Evolutionary conservation across 2,888 invertebrate genomes (phyloP), one percentile per base, ranked within the genome.

Genomic region (Eupithecia centaureata): DNA sequence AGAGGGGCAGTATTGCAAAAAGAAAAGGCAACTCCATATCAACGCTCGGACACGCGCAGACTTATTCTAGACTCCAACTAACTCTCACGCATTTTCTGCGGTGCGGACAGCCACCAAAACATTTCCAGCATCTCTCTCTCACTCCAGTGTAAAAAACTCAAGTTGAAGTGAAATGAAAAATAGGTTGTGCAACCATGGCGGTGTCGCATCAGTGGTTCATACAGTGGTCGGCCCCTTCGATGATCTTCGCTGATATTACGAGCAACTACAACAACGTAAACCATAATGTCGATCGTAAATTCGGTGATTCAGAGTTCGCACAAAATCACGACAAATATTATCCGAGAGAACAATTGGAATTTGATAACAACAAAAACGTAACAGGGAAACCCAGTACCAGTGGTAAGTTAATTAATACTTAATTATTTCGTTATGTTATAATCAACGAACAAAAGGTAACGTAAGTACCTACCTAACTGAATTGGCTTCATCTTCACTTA

Each of bases 131-230:
- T 70, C 63, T 82, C 77, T 82, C 77, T 72, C 57, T 78, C 73
- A 57, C 59, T 68, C 68, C 68, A 73, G 74, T 77, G 75, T 65
- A 68, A 63, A 73, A 71, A 71, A 51, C 33, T 64, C 65, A 68
- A 64, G 73, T 74, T 61, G 56, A 71, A 82, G 77, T 74, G 82
- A 81, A 75, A 83, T 77, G 71, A 66, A 62, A 67, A 70, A 68
- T 66, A 65, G 77, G 72, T 75, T 69, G 69, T 68, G 71, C 70
- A 79, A 80, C 70, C 61, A 93, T 93, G 91, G 91, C 93, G 67
- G 87, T 92, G 75, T 91, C 92, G 69, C 90, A 92, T 80, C 93
- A 92, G 84, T 94, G 93, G 92, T 92, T 92, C 77, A 84, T 92
- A 70, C 91, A 93, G 79, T 94, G 93, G 93, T 85, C 90, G 15